These are phyloP conservation scores for Butorides virescens DNA, from an alignment of 2,113 vertebrate species.

Conservation along the genomic window DNA sequence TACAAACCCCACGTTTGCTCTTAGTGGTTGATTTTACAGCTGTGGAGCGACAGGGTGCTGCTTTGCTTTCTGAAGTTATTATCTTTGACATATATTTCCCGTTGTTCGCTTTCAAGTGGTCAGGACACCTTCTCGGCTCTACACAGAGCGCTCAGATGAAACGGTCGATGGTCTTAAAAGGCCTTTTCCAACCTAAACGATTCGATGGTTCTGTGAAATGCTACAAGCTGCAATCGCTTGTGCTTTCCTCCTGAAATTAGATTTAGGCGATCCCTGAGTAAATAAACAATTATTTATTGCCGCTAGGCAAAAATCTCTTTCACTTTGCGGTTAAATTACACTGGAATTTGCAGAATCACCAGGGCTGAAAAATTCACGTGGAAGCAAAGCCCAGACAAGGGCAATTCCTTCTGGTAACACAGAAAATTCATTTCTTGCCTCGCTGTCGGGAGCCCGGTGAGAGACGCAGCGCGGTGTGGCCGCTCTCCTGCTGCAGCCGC, in stretches of 20 bases:
- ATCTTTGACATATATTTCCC: neutral
- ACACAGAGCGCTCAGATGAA: neutral
- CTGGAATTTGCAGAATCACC: neutral
- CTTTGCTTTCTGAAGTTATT: neutral
- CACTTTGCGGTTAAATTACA: neutral
- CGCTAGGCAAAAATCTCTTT: neutral
- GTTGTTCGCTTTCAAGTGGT: neutral
- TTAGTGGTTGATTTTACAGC: neutral
- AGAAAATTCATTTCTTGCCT: neutral
- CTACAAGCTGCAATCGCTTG: too few relatives aligned
- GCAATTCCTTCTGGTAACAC: neutral
- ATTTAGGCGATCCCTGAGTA: neutral
- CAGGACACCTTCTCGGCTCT: neutral
- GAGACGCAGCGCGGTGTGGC: neutral
- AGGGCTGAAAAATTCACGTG: neutral
- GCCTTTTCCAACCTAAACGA: too few relatives aligned
- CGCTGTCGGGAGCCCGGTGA: neutral
- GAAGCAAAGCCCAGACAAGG: neutral
- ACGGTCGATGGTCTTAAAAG: too few relatives aligned
- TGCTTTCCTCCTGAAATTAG: neutral
- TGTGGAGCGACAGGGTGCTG: rapidly evolving
- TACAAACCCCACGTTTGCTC: neutral
- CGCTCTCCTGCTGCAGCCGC: rapidly evolving
- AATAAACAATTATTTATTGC: neutral
- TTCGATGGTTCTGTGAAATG: neutral